A percentile compares a stretch with the other conserved stretches of the same genome.
phyloP scores from a whole-genome alignment of 2,113 vertebrate genomes.

The Rhizomys pruinosus region DNA sequence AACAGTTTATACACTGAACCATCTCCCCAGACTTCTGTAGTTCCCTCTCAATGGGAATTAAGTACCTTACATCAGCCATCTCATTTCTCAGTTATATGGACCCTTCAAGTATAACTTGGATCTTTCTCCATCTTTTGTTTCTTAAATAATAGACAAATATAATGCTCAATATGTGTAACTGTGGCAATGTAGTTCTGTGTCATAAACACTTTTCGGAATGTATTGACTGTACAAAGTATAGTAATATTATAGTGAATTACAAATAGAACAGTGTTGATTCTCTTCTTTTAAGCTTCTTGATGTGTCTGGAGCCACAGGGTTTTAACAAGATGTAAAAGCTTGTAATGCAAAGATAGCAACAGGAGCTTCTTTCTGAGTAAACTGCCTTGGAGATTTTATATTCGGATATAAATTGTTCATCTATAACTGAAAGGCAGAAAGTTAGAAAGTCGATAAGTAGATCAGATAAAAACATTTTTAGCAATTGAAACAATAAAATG shows the following conservation, averaged over 20 bases:
- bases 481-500: neutral
- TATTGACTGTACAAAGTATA: conserved; percentile 1
- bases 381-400: neutral
- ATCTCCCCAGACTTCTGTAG: too few relatives aligned
- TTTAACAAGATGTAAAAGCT: neutral
- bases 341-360: neutral
- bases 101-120: neutral
- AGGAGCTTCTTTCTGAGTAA: neutral
- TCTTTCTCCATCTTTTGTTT: neutral
- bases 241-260: neutral
- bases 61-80: too few relatives aligned
- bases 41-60: too few relatives aligned
- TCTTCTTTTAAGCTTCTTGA: neutral
- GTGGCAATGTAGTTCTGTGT: neutral
- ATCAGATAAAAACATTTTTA: neutral
- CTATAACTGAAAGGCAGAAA: neutral
- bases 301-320: neutral
- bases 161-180: neutral
- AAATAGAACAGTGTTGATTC: neutral
- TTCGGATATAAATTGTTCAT: neutral
- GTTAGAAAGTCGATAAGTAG: neutral
- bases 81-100: neutral
- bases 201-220: neutral
- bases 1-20: too few relatives aligned
- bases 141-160: neutral